Percentiles rank a stretch among this genome's conserved stretches.
Evolutionary conservation across 2,113 vertebrate genomes (phyloP).

Genomic region (Gadus chalcogrammus): DNA sequence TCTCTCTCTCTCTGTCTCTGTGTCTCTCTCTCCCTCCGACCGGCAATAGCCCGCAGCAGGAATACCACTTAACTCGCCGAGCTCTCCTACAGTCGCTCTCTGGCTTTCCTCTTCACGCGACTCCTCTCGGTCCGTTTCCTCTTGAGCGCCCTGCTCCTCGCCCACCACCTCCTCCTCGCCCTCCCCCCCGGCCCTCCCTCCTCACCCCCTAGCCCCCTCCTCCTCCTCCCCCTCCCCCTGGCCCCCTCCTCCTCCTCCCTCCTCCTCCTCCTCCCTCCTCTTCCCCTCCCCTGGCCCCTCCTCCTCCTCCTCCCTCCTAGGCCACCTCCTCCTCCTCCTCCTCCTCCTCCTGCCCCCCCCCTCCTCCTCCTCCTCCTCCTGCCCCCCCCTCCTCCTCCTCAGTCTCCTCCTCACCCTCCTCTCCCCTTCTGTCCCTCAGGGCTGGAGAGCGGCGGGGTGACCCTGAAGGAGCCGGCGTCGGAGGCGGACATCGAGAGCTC

Average conservation of each 20-base stretch:
- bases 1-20: conserved; percentile 1
- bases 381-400: not conserved
- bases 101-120: conserved; percentile 29
- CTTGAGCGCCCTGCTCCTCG: not conserved
- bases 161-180: not conserved
- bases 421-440: conserved; percentile 66
- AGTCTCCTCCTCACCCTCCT: not conserved
- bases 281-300: no score
- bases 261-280: no score
- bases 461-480: conserved; percentile 82
- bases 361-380: not conserved
- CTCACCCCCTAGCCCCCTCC: no score
- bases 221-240: no score
- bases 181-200: no score
- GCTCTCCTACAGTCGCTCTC: conserved; percentile 14
- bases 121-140: not conserved
- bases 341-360: not conserved
- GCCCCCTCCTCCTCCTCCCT: no score
- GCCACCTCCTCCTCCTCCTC: conserved; percentile 5
- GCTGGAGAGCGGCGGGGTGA: conserved; percentile 87
- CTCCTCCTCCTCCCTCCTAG: not conserved
- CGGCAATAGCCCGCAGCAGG: conserved; percentile 16
- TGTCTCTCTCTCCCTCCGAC: not conserved
- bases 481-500: conserved; percentile 86
- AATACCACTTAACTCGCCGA: conserved; percentile 50